Conservation (phyloP, 2,113 vertebrate genomes). For the Gracilinanus agilis region DNA sequence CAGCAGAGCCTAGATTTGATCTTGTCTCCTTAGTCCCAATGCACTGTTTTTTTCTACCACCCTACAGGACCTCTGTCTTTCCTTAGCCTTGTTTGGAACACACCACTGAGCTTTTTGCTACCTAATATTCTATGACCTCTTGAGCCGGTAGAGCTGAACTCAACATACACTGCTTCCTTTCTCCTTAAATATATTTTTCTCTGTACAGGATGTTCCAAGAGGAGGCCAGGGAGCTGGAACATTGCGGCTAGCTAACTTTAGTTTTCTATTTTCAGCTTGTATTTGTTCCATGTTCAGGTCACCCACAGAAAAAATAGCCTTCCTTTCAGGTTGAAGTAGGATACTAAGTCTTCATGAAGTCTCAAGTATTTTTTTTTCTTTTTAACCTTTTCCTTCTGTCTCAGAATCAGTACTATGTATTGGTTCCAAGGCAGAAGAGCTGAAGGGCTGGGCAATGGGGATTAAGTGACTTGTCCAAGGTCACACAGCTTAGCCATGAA, state of each 20-base stretch:
- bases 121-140: not conserved
- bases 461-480: too few species aligned
- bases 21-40: not conserved
- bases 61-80: not conserved
- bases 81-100: conserved; percentile 6
- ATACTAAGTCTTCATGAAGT: not conserved
- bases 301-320: not conserved
- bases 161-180: conserved; percentile 58
- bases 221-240: conserved; percentile 49
- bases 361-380: not conserved
- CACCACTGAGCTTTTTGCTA: not conserved
- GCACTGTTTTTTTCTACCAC: not conserved
- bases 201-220: conserved; percentile 70
- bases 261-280: conserved; percentile 67
- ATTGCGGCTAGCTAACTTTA: conserved; percentile 60
- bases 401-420: too few species aligned
- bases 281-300: conserved; percentile 59
- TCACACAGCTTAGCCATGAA: too few species aligned
- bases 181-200: conserved; percentile 75
- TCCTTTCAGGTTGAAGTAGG: not conserved
- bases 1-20: not conserved
- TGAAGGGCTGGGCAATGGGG: too few species aligned
- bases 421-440: too few species aligned
- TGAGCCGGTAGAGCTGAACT: conserved; percentile 43
- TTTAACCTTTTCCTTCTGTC: too few species aligned